A percentile compares a stretch with the other conserved stretches of the same genome.
Evolutionary conservation across 2,113 vertebrate genomes (phyloP).

Genomic region (Bos indicus): DNA sequence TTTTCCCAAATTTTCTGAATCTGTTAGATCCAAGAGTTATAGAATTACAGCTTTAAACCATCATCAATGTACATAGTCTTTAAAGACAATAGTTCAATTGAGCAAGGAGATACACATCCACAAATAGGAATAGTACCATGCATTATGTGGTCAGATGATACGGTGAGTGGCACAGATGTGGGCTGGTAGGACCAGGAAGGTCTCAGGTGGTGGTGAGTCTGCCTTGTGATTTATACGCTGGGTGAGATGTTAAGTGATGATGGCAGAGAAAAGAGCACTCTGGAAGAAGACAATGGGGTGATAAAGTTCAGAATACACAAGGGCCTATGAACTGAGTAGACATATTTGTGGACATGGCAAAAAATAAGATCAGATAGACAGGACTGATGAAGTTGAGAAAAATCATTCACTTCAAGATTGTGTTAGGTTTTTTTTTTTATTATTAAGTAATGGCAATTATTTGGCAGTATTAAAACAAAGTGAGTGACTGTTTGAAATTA

Average conservation of each 20-base stretch:
- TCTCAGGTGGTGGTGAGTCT: neutral
- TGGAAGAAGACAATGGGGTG: neutral
- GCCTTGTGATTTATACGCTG: accelerated
- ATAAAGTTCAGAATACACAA: neutral
- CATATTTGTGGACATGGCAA: neutral
- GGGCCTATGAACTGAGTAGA: neutral
- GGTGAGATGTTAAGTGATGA: neutral
- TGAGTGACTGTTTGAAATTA: neutral
- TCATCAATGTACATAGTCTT: neutral
- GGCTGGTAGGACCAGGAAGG: too few relatives aligned
- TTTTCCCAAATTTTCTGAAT: neutral
- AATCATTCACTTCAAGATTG: neutral
- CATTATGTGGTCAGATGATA: too few relatives aligned
- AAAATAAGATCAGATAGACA: neutral
- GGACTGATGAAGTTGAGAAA: neutral
- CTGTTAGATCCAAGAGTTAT: neutral
- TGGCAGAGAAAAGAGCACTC: neutral
- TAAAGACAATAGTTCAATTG: neutral
- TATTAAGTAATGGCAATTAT: neutral
- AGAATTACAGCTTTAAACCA: neutral
- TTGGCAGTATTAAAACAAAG: neutral
- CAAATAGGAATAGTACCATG: neutral
- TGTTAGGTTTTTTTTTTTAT: neutral
- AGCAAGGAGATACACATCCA: neutral
- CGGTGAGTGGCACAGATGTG: neutral